These are phyloP conservation scores for Rhodophaea formosa DNA, from an alignment of 2,888 invertebrate species.

Conservation along the genomic window DNA sequence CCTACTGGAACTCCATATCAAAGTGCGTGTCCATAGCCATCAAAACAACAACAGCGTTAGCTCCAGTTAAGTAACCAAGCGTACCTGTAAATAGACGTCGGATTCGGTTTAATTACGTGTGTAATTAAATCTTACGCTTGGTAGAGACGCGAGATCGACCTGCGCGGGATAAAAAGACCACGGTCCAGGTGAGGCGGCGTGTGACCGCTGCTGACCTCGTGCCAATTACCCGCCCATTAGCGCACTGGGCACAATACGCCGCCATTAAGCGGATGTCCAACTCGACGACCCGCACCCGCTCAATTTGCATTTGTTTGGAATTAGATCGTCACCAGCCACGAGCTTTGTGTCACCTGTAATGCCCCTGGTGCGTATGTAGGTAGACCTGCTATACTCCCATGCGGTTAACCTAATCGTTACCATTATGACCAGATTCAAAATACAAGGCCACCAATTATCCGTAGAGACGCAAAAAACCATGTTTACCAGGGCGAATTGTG, in stretches of 20 bases:
- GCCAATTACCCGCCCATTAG: slow-evolving; percentile 74
- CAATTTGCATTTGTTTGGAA: slow-evolving; percentile 77
- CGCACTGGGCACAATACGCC: slow-evolving; percentile 63
- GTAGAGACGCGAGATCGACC: slow-evolving; percentile 33
- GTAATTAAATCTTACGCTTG: slow-evolving; percentile 53
- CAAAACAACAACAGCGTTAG: not conserved
- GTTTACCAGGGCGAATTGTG: slow-evolving; percentile 29
- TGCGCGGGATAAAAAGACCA: slow-evolving; percentile 35
- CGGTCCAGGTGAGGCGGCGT: slow-evolving; percentile 46
- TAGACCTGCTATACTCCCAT: slow-evolving; percentile 45
- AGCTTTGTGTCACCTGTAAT: slow-evolving; percentile 59
- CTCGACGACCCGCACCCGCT: slow-evolving; percentile 50
- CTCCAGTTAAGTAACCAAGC: slow-evolving; percentile 21
- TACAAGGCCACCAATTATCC: slow-evolving; percentile 33
- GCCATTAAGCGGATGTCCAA: slow-evolving; percentile 72
- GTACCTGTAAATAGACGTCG: slow-evolving; percentile 38
- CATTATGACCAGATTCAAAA: slow-evolving; percentile 43
- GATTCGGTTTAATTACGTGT: slow-evolving; percentile 52
- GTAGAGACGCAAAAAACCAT: slow-evolving; percentile 27
- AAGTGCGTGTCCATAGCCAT: not conserved
- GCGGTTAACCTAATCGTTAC: slow-evolving; percentile 50
- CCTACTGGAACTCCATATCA: not conserved
- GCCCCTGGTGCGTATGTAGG: slow-evolving; percentile 38
- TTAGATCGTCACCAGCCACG: slow-evolving; percentile 52
- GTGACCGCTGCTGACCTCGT: slow-evolving; percentile 62